Evolutionary conservation across 2,113 vertebrate genomes (phyloP).

Genomic region (Calypte anna): DNA sequence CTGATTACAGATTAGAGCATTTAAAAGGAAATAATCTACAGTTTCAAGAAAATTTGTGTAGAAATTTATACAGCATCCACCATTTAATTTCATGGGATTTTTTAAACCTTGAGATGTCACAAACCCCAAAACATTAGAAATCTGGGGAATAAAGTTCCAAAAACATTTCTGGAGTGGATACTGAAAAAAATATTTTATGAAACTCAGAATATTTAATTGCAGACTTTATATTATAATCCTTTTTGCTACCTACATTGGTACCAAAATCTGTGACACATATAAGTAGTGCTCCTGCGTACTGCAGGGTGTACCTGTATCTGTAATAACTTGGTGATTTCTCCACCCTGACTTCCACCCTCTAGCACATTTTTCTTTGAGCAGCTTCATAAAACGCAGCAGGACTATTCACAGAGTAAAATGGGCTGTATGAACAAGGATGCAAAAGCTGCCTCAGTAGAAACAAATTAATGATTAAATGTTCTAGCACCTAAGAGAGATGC

Average conservation of each 20-base stretch:
- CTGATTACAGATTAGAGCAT: background rate
- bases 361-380: background rate
- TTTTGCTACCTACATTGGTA: background rate
- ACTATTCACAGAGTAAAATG: background rate
- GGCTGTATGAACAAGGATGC: background rate
- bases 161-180: background rate
- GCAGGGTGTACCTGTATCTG: rapidly evolving
- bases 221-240: background rate
- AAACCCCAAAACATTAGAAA: background rate
- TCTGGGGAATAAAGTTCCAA: background rate
- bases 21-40: background rate
- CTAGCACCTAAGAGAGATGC: background rate
- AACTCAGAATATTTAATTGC: background rate
- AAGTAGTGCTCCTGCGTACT: background rate
- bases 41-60: background rate
- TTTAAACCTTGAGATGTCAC: background rate
- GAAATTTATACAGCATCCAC: background rate
- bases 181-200: background rate
- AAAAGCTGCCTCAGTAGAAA: background rate
- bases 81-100: background rate
- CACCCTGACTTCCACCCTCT: background rate
- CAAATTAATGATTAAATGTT: background rate
- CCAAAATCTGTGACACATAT: background rate
- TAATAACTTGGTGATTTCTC: background rate
- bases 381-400: background rate